Percentiles rank a stretch among this genome's conserved stretches.
Conservation (phyloP, 2,797 vertebrate species). For the Apodemus agrarius region DNA sequence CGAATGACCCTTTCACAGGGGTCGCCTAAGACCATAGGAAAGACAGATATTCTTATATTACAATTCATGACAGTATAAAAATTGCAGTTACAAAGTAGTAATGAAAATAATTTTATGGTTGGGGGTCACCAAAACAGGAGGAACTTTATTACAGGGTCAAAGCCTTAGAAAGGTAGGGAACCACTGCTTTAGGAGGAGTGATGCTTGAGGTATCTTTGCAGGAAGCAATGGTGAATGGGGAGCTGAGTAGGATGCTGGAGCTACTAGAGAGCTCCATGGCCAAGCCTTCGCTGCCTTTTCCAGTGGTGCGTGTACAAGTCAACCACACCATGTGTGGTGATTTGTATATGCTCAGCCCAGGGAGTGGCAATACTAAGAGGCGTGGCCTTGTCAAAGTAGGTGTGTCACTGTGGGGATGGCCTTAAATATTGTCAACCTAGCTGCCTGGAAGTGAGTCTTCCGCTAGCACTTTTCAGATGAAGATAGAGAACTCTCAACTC, state of each 20-base stretch:
- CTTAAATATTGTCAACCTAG: too few relatives aligned
- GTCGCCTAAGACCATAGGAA: too few relatives aligned
- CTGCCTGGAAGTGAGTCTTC: too few relatives aligned
- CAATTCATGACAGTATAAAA: not conserved
- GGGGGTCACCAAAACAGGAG: not conserved
- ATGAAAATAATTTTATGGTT: not conserved
- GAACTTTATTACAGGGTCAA: not conserved
- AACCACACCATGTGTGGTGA: not conserved
- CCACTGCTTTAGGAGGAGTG: not conserved
- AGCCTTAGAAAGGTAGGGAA: not conserved
- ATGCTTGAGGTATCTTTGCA: not conserved
- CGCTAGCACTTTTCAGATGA: too few relatives aligned
- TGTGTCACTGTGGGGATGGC: too few relatives aligned
- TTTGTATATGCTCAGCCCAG: too few relatives aligned
- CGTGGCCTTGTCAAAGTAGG: too few relatives aligned
- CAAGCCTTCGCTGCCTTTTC: not conserved
- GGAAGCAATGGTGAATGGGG: not conserved
- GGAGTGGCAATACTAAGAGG: too few relatives aligned
- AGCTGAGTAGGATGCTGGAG: not conserved
- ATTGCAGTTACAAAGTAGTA: not conserved
- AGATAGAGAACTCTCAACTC: too few relatives aligned
- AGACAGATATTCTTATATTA: too few relatives aligned
- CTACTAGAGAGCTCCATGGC: not conserved
- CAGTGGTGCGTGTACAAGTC: not conserved
- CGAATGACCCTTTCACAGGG: too few relatives aligned